Conservation (phyloP, 2,797 vertebrate species). For the Anabas testudineus region DNA sequence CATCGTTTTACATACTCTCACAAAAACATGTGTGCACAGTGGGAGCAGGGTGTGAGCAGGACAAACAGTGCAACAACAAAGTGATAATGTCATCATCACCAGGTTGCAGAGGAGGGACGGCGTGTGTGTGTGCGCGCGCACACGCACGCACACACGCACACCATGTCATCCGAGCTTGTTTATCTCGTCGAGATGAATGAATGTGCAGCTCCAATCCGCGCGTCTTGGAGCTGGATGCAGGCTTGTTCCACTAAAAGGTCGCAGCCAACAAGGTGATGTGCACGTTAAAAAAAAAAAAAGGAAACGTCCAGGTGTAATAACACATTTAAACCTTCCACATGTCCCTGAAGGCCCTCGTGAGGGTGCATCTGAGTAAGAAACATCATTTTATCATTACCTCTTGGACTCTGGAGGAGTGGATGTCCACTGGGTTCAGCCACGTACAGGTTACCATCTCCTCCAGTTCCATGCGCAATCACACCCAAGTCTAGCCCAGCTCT, state of each 20-base stretch:
- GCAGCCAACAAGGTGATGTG: not conserved
- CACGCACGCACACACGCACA: not conserved
- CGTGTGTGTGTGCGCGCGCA: too few relatives aligned
- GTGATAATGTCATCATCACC: constrained; percentile 41
- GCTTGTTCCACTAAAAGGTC: not conserved
- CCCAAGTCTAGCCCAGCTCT: not conserved
- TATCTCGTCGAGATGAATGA: not conserved
- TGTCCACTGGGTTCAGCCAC: not conserved
- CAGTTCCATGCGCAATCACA: not conserved
- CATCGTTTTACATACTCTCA: constrained; percentile 61
- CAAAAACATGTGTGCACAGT: constrained; percentile 48
- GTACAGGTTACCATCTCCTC: not conserved
- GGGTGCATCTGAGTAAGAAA: not conserved
- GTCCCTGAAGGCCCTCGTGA: not conserved
- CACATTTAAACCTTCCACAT: not conserved
- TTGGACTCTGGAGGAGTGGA: constrained; percentile 1
- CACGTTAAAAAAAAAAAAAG: too few relatives aligned
- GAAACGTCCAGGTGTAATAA: not conserved
- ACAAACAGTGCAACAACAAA: constrained; percentile 29
- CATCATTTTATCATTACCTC: not conserved
- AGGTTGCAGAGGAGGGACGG: not conserved
- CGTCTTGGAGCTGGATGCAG: not conserved
- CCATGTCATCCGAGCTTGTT: not conserved
- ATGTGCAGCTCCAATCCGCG: not conserved
- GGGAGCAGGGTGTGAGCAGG: constrained; percentile 39